Evolutionary conservation across 2,113 vertebrate species (phyloP).

Genomic region (Catharus fuscescens): DNA sequence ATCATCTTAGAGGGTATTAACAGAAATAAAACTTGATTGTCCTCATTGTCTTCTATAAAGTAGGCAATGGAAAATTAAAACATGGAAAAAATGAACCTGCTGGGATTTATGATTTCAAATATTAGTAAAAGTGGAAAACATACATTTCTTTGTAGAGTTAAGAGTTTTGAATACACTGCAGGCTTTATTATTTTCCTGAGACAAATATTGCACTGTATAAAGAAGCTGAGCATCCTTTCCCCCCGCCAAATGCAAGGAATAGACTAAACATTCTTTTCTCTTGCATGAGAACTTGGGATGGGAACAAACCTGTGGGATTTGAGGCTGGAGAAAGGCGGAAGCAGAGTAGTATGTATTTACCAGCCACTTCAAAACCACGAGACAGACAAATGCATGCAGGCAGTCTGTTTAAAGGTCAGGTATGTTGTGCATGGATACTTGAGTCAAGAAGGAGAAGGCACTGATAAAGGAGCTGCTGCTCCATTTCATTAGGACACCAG

Average conservation of each 20-base stretch:
- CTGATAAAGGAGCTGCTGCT: background rate
- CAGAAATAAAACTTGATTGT: background rate
- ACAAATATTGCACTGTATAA: background rate
- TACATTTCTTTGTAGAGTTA: background rate
- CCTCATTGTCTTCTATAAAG: background rate
- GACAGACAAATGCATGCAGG: background rate
- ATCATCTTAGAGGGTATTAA: background rate
- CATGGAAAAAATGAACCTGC: background rate
- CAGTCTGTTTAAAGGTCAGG: slow-evolving; percentile 11
- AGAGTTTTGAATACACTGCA: background rate
- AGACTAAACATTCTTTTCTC: background rate
- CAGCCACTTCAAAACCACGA: slow-evolving; percentile 4
- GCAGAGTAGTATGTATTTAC: background rate
- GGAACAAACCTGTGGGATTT: background rate
- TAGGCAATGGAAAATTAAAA: background rate
- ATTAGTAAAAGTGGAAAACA: background rate
- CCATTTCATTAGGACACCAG: background rate
- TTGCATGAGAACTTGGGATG: slow-evolving; percentile 18
- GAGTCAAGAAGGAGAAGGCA: slow-evolving; percentile 15
- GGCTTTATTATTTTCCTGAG: background rate
- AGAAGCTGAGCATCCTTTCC: background rate
- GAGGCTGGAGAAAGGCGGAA: background rate
- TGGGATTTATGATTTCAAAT: background rate
- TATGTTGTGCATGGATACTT: background rate
- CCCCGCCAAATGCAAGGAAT: background rate